Percentiles rank a stretch among this genome's conserved stretches.
These are phyloP conservation scores for Bombus superbus DNA, from an alignment of 1,140 invertebrate species.

Conservation along the genomic window DNA sequence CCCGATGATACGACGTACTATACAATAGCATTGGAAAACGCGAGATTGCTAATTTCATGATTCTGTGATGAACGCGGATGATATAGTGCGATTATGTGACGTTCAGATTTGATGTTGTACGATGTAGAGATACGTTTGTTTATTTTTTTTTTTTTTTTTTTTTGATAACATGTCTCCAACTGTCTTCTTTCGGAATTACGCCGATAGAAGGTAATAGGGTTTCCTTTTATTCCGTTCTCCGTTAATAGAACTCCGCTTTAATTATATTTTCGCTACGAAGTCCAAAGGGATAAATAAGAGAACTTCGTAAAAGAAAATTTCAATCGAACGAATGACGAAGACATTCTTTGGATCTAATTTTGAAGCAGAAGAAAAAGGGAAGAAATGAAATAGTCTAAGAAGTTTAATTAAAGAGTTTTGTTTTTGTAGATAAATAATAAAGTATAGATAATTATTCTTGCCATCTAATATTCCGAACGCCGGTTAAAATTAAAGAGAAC, in stretches of 20 bases:
- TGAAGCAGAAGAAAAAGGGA: background rate
- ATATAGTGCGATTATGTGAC: background rate
- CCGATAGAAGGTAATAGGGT: background rate
- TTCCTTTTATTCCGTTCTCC: background rate
- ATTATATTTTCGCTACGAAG: background rate
- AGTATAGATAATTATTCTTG: too few relatives aligned
- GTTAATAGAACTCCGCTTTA: background rate
- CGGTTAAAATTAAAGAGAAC: too few relatives aligned
- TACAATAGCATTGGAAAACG: background rate
- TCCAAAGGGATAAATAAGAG: background rate
- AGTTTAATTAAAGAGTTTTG: too few relatives aligned
- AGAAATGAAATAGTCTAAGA: background rate
- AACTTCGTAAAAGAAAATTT: background rate
- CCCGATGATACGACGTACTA: background rate
- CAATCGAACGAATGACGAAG: background rate
- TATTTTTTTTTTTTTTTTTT: background rate
- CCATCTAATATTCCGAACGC: too few relatives aligned
- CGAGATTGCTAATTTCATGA: background rate
- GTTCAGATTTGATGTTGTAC: background rate
- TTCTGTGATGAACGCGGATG: too few relatives aligned
- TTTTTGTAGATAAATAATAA: too few relatives aligned
- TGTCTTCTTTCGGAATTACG: background rate
- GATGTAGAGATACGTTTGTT: background rate
- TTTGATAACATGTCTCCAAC: background rate
- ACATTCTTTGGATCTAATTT: background rate